phyloP scores from a whole-genome alignment of 2,797 vertebrate species.

The Heteromormyrus szaboi region DNA sequence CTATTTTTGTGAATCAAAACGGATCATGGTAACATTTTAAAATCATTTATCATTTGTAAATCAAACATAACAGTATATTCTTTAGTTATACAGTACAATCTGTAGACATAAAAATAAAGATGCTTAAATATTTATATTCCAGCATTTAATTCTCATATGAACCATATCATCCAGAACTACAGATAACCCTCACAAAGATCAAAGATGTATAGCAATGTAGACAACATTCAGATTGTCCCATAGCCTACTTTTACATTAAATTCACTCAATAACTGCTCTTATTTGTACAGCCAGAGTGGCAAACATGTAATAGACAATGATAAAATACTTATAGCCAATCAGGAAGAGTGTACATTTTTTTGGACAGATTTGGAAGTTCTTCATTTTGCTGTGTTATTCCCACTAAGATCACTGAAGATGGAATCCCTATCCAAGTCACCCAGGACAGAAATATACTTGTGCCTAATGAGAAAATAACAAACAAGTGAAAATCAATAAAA shows the following conservation, averaged over 20 bases:
- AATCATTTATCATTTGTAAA: neutral
- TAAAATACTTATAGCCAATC: neutral
- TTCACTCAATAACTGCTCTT: neutral
- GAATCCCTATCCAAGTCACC: neutral
- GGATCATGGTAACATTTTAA: neutral
- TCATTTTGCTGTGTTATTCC: neutral
- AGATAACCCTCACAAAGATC: neutral
- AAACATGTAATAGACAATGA: neutral
- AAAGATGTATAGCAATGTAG: neutral
- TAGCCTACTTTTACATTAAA: neutral
- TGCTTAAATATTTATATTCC: neutral
- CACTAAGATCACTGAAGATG: neutral
- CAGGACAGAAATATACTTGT: neutral
- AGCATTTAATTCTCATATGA: neutral
- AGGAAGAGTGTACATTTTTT: neutral
- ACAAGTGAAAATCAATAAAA: neutral
- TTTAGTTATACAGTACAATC: neutral
- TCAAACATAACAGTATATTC: neutral
- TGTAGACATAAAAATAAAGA: neutral
- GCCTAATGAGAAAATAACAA: neutral
- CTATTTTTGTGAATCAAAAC: neutral
- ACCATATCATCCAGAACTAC: neutral
- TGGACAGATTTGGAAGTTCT: neutral
- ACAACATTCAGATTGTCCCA: neutral
- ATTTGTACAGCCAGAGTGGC: neutral